Evolutionary conservation across 2,113 vertebrate genomes (phyloP).

Genomic region (Dipodomys spectabilis): DNA sequence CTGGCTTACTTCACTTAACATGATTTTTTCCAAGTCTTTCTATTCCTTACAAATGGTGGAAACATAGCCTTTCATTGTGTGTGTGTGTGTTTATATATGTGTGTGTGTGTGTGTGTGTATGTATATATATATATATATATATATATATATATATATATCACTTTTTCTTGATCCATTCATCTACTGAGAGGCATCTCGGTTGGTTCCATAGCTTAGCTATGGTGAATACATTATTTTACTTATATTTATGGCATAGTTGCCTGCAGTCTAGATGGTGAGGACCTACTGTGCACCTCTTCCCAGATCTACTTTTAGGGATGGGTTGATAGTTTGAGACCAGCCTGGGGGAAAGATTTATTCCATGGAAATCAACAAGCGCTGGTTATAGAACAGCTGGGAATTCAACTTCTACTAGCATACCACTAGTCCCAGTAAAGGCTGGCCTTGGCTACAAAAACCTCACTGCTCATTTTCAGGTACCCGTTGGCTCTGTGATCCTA

Average conservation of each 20-base stretch:
- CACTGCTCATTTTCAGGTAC: neutral
- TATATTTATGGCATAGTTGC: neutral
- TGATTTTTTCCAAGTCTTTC: no score
- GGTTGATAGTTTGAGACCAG: neutral
- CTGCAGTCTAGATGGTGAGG: rapidly evolving
- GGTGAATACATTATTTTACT: neutral
- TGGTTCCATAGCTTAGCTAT: no score
- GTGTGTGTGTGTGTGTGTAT: no score
- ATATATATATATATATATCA: no score
- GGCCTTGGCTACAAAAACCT: neutral
- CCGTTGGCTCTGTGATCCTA: no score
- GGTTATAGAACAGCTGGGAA: neutral
- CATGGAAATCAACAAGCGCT: neutral
- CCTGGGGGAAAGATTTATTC: neutral
- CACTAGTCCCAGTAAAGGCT: neutral
- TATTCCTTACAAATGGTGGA: no score
- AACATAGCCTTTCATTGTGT: no score
- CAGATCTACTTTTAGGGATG: rapidly evolving
- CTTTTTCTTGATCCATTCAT: no score
- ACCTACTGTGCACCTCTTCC: neutral
- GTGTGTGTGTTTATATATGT: no score
- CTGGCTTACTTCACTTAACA: no score
- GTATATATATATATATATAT: no score
- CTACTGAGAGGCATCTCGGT: no score
- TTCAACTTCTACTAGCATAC: neutral